Base-by-base conservation (phyloP, 2,888 invertebrate genomes). In the Empis livida region DNA sequence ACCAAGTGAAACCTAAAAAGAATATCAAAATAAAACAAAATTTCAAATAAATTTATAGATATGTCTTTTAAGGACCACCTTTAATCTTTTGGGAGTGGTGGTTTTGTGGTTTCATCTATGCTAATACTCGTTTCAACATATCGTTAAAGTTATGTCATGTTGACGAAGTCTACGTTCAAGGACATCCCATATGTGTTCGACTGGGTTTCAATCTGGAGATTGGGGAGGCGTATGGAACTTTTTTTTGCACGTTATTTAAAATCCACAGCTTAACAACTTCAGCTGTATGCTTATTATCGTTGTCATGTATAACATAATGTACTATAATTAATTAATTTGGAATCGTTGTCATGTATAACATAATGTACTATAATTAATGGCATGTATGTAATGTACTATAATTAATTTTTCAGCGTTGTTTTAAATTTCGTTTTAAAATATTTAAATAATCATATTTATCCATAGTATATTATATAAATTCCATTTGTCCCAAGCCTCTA, bases 141-240 rank as follows among this genome's bases (percentile, higher is more conserved):
- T n/a, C n/a, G n/a, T n/a, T n/a, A n/a, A n/a, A n/a, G 47, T 43
- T 16, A 52, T 51, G 27, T 8, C 17, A 16, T 46, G 48, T 27
- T 45, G n/a, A 8, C 46, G 42, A 10, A 44, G 47, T n/a, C 45
- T 41, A n/a, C 43, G 44, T 44, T 65, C 60, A 49, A 55, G 43
- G 16, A 46, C 17, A 38, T 44, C 46, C 52, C 51, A 54, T 9
- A 53, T 42, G 42, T 55, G 44, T 46, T 55, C 52, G 43, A 53
- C 53, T 8, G 49, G 44, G 45, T 53, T 52, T 27, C 54, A 37
- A 32, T 52, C 52, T 37, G 51, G 51, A 37, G 48, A 52, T 50
- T 53, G 49, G 14, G 52, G 51, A 15, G 49, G 49, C 42, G 49
- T 45, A 35, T 50, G 37, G 6, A 53, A 30, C 35, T 50, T 46